A percentile compares a stretch with the other conserved stretches of the same genome.
Evolutionary conservation across 2,797 vertebrate genomes (phyloP).

Genomic region (Myotis daubentonii): DNA sequence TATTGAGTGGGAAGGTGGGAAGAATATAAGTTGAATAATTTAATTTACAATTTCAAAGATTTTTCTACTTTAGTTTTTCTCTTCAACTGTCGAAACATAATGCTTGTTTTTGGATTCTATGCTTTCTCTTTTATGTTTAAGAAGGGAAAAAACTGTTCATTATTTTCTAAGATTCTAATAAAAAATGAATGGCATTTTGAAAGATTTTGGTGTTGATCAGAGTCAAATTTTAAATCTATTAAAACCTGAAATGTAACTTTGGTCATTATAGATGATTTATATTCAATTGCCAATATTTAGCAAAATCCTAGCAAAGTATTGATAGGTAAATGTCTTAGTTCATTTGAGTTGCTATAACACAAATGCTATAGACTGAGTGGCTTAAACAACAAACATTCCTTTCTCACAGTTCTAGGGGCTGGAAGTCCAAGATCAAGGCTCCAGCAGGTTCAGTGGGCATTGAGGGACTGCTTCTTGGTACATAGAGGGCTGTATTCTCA

Average conservation of each 20-base stretch:
- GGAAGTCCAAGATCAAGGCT: background rate
- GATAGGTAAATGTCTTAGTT: background rate
- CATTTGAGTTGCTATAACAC: background rate
- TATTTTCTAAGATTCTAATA: background rate
- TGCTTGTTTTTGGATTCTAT: background rate
- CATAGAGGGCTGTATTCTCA: background rate
- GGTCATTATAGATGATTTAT: background rate
- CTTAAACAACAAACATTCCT: background rate
- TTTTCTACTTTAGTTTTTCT: background rate
- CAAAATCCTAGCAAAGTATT: background rate
- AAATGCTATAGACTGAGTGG: background rate
- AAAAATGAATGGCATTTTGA: background rate
- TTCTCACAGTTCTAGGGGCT: background rate
- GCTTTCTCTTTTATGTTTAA: background rate
- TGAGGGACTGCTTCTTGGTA: background rate
- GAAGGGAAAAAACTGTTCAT: background rate
- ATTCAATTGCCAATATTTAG: background rate
- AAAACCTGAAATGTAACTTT: background rate
- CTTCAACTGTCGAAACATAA: background rate
- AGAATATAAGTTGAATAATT: conserved; percentile 8
- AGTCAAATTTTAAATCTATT: background rate
- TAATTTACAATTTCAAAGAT: background rate
- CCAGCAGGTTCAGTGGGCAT: background rate
- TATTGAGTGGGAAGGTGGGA: background rate
- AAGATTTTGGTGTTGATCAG: background rate